Evolutionary conservation across 1,140 invertebrate genomes (phyloP), one percentile per base, ranked within the genome.

Genomic region (Polypedilum pembai): DNA sequence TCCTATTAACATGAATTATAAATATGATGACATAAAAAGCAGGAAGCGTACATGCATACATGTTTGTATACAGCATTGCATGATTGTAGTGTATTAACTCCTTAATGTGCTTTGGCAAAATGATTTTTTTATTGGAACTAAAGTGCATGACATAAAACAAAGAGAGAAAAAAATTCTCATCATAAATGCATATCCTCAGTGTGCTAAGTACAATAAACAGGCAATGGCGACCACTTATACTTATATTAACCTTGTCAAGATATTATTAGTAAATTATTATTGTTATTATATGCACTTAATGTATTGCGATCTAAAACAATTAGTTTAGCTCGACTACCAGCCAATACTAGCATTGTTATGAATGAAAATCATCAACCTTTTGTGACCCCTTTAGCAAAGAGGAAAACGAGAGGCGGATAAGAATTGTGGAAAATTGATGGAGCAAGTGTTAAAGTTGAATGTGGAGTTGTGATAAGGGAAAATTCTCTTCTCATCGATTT

Each of bases 101-200:
- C 10, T 15, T 56, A 56, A 56, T 56, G 45, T 15, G 45, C n/a
- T 56, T 56, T n/a, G n/a, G 45, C 45, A 56, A 56, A 56, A 56
- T 56, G 45, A 56, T 56, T 56, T 56, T 56, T 56, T 56, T 56
- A 56, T 56, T 56, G 45, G n/a, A 56, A 56, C 45, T 15, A 56
- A 56, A 56, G 45, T 56, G 45, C 45, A 56, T 56, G 45, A 56
- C 45, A 56, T 56, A 56, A n/a, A 56, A 56, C 24, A 33, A 33
- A 33, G 5, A 33, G 5, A 33, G 5, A 33, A 56, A 15, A 56
- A 56, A 12, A 56, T 56, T 56, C 4, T 56, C n/a, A 56, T 56
- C n/a, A 56, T 56, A 56, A n/a, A 56, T 56, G 45, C 45, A 56
- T 8, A 15, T 56, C 4, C 45, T 56, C 12, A n/a, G 7, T 56